These are phyloP conservation scores for Heliconius hermathena DNA, from an alignment of 1,140 invertebrate genomes.

Conservation along the genomic window DNA sequence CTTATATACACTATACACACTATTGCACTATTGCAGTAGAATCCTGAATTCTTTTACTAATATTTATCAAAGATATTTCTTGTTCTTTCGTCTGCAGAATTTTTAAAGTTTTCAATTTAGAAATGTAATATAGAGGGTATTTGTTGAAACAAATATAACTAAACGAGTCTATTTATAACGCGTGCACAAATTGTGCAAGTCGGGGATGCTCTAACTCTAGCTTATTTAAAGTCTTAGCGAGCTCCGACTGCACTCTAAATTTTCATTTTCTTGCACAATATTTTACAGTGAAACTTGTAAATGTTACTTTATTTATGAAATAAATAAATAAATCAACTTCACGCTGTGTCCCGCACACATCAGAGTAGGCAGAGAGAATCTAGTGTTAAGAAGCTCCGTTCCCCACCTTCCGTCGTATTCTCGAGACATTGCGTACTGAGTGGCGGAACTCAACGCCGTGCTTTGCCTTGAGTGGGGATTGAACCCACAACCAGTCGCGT, in stretches of 20 bases:
- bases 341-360: too few relatives aligned
- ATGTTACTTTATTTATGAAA: neutral
- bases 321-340: too few relatives aligned
- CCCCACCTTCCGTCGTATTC: too few relatives aligned
- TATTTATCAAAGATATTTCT: neutral
- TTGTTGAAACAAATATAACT: neutral
- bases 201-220: slow-evolving; percentile 8
- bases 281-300: neutral
- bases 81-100: neutral
- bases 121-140: neutral
- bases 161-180: neutral
- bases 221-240: slow-evolving; percentile 15
- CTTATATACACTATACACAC: too few relatives aligned
- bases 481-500: too few relatives aligned
- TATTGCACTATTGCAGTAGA: too few relatives aligned
- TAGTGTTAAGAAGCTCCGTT: too few relatives aligned
- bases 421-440: too few relatives aligned
- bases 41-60: neutral
- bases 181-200: neutral
- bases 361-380: too few relatives aligned
- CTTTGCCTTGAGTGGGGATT: too few relatives aligned
- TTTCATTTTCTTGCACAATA: slow-evolving; percentile 13
- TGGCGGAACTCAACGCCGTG: too few relatives aligned
- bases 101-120: neutral
- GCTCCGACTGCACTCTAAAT: slow-evolving; percentile 7